These are phyloP conservation scores for Heliconius eleuchia DNA, from an alignment of 1,140 invertebrate genomes.

Conservation along the genomic window DNA sequence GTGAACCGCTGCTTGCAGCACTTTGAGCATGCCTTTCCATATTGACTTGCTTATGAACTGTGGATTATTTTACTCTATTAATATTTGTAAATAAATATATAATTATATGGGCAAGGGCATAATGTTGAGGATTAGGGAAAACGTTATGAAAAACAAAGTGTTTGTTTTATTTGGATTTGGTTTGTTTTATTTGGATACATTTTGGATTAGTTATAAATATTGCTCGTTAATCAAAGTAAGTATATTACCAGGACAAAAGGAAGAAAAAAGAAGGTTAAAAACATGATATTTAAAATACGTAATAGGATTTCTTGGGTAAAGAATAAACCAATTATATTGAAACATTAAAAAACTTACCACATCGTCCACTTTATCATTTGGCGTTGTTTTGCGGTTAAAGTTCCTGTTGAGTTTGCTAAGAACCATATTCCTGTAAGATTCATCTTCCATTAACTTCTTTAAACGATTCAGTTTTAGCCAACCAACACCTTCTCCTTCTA, in stretches of 20 bases:
- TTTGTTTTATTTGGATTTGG: too few relatives aligned
- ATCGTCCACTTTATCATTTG: constrained; percentile 98
- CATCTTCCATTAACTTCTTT: constrained; percentile 99
- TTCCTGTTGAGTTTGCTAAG: constrained; percentile 97
- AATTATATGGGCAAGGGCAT: neutral
- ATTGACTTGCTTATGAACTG: constrained; percentile 93
- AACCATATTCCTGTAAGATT: constrained; percentile 98
- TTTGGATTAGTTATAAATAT: too few relatives aligned
- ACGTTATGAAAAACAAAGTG: too few relatives aligned
- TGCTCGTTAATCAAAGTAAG: too few relatives aligned
- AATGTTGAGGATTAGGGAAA: neutral
- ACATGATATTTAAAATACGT: too few relatives aligned
- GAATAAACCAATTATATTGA: too few relatives aligned
- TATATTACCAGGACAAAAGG: too few relatives aligned
- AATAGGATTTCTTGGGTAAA: too few relatives aligned
- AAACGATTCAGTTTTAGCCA: constrained; percentile 97
- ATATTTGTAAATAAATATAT: neutral
- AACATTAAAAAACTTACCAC: constrained; percentile 86
- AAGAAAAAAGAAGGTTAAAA: too few relatives aligned
- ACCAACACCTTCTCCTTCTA: constrained; percentile 97
- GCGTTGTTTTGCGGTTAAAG: constrained; percentile 95
- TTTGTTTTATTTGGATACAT: too few relatives aligned
- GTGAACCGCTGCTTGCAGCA: constrained; percentile 92
- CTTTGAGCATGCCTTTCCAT: constrained; percentile 98
- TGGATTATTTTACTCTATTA: constrained; percentile 37